Conservation (phyloP, 2,113 vertebrate species). For the Alaudala cheleensis region DNA sequence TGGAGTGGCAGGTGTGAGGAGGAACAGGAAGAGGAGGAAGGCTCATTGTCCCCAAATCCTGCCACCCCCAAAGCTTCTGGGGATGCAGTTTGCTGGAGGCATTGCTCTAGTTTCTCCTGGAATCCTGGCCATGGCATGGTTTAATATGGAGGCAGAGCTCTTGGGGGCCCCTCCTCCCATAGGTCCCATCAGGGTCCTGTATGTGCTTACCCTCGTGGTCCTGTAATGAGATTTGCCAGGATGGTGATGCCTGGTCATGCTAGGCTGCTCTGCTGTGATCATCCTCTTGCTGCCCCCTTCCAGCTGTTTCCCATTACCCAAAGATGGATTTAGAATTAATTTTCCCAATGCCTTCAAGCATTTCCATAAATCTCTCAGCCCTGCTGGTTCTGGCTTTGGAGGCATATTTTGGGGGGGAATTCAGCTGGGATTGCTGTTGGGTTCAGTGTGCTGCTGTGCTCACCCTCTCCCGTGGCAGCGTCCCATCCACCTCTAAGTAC, state of each 20-base stretch:
- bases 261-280: accelerated
- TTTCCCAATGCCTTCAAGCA: accelerated
- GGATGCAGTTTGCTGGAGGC: accelerated
- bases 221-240: accelerated
- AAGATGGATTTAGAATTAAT: neutral
- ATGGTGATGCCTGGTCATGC: accelerated
- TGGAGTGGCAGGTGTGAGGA: neutral
- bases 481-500: neutral
- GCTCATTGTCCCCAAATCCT: accelerated
- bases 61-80: neutral
- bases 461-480: accelerated
- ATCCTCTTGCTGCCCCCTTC: neutral
- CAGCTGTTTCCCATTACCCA: neutral
- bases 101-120: neutral
- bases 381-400: neutral
- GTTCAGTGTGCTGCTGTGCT: accelerated
- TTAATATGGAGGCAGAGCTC: neutral
- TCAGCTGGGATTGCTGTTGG: neutral
- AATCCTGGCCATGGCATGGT: neutral
- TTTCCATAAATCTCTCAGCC: neutral
- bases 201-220: accelerated
- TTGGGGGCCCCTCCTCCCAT: accelerated
- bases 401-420: neutral
- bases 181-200: accelerated
- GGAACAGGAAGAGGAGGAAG: neutral